Evolutionary conservation across 2,797 vertebrate species (phyloP).

Genomic region (Glyptemys insculpta): DNA sequence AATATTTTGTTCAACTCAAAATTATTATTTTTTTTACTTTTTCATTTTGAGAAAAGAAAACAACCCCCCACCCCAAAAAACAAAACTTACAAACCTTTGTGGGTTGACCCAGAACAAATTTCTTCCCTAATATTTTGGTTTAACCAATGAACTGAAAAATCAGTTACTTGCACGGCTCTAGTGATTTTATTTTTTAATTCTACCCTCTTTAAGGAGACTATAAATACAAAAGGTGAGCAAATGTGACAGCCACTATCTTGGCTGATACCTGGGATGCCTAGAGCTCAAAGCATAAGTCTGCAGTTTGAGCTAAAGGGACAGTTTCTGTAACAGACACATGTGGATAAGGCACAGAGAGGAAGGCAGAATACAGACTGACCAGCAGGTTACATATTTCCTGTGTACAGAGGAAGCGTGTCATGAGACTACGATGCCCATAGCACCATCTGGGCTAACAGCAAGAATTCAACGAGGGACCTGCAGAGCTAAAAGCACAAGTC

Average conservation of each 20-base stretch:
- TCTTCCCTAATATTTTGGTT: background rate
- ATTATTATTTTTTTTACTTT: background rate
- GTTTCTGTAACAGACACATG: fast-evolving
- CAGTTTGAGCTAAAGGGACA: background rate
- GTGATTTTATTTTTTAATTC: conserved; percentile 32
- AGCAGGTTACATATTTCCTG: background rate
- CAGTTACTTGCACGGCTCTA: background rate
- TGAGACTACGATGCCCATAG: background rate
- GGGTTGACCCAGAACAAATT: background rate
- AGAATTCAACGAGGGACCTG: background rate
- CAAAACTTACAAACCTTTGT: background rate
- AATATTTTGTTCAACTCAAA: background rate
- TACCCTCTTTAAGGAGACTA: background rate
- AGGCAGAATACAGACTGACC: background rate
- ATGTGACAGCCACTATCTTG: fast-evolving
- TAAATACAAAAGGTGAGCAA: background rate
- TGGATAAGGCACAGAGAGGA: too few relatives aligned
- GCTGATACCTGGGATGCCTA: background rate
- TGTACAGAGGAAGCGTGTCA: background rate
- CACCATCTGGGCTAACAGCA: background rate
- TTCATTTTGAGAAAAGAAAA: background rate
- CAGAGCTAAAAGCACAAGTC: background rate
- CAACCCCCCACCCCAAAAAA: background rate
- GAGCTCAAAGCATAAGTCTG: fast-evolving
- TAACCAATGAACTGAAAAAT: background rate